Evolutionary conservation across 1,140 invertebrate species (phyloP).

Genomic region (Formica selysi): DNA sequence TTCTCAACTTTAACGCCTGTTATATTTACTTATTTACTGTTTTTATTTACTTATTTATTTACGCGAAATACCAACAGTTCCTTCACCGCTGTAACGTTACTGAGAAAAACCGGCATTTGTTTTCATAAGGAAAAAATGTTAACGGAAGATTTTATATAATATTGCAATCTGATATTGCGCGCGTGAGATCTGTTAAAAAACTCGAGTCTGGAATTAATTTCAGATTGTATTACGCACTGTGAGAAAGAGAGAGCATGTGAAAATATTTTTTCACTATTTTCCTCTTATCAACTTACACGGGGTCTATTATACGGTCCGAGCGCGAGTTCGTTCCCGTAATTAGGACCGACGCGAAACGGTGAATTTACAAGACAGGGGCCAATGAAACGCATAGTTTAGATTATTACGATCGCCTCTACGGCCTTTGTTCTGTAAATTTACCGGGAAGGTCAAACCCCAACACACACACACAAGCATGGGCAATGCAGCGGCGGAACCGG

Average conservation of each 20-base stretch:
- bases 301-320: slow-evolving; percentile 26
- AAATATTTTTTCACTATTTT: slow-evolving; percentile 30
- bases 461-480: not conserved
- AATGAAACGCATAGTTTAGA: slow-evolving; percentile 72
- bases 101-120: not conserved
- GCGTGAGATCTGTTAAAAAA: slow-evolving; percentile 3
- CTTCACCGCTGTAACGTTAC: not conserved
- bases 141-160: not conserved
- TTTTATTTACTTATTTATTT: slow-evolving; percentile 52
- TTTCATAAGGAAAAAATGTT: not conserved
- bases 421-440: slow-evolving; percentile 69
- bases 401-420: slow-evolving; percentile 70
- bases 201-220: slow-evolving; percentile 21
- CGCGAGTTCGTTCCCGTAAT: slow-evolving; percentile 59
- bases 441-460: not conserved
- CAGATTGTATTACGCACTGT: not conserved
- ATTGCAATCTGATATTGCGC: not conserved
- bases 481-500: slow-evolving; percentile 58
- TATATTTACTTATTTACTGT: slow-evolving; percentile 26
- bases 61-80: slow-evolving; percentile 1
- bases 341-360: slow-evolving; percentile 60
- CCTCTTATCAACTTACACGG: slow-evolving; percentile 43
- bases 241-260: too few relatives aligned
- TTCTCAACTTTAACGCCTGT: slow-evolving; percentile 41
- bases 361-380: slow-evolving; percentile 70